These are phyloP conservation scores for Drosophila kuntzei DNA, from an alignment of 2,888 invertebrate species.

Conservation along the genomic window DNA sequence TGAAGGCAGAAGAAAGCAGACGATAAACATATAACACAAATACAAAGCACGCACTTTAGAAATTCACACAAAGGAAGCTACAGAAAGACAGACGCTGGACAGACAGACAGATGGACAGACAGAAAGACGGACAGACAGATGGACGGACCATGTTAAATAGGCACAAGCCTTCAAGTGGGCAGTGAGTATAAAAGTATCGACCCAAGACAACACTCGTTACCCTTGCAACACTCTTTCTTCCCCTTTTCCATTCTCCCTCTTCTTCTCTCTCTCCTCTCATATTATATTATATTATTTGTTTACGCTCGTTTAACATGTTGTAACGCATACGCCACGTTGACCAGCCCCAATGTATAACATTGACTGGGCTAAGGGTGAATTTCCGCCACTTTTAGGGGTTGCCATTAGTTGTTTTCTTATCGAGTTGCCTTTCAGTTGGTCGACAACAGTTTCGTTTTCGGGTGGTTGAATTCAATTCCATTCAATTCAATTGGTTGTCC, in stretches of 20 bases:
- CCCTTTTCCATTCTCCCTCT: neutral
- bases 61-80: constrained; percentile 47
- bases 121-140: constrained; percentile 9
- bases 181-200: constrained; percentile 49
- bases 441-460: constrained; percentile 20
- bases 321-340: constrained; percentile 55
- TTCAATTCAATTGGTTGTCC: constrained; percentile 40
- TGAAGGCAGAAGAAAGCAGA: constrained; percentile 35
- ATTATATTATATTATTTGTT: constrained; percentile 50
- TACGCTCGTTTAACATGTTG: constrained; percentile 49
- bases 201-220: constrained; percentile 29
- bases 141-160: constrained; percentile 42
- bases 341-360: constrained; percentile 54
- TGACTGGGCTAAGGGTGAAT: constrained; percentile 53
- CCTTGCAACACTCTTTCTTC: neutral
- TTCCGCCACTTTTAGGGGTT: constrained; percentile 52
- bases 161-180: constrained; percentile 28
- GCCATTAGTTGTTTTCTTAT: neutral
- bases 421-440: constrained; percentile 32
- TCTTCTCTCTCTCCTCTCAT: neutral
- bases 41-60: constrained; percentile 51
- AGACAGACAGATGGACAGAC: constrained; percentile 14
- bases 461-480: constrained; percentile 47
- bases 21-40: constrained; percentile 15
- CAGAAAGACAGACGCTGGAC: constrained; percentile 5